Evolutionary conservation across 2,888 invertebrate genomes (phyloP), one percentile per base, ranked within the genome.

Genomic region (Calliopum simillimum): DNA sequence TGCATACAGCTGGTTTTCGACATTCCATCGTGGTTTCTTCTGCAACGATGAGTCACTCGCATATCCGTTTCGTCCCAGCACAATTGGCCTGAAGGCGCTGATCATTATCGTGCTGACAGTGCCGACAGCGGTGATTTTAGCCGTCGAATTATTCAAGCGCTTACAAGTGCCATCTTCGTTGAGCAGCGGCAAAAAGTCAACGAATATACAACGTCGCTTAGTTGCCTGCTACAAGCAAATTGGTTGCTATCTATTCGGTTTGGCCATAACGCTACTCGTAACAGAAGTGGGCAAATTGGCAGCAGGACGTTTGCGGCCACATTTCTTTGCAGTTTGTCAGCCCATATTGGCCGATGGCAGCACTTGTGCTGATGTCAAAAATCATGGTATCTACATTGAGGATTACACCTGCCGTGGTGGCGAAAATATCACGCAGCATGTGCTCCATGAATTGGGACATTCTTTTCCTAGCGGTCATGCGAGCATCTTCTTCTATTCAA

Each of bases 401-500:
- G 89, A 88, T 84, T 98, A 92, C 88, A 89, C 87, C 12, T 95
- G 95, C 79, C 73, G 74, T 58, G 70, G 73, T 47, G 87, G 87
- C 56, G 86, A 85, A 0, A 88, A 90, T 66, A 71, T 85, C 19
- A 79, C 85, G 33, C 85, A 88, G 74, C 81, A 86, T 78, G 85
- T 90, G 64, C 85, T 92, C 77, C 91, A 92, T 78, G 93, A 94
- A 84, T 88, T 93, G 87, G 89, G 93, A 81, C 89, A 96, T 74
- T 96, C 96, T n/a, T 97, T 97, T 87, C 96, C 96, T 70, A 96
- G 96, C 73, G 96, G 95, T 21, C 96, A 97, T 86, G 93, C 96
- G 46, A 95, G 95, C 14, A 93, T 95, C 87, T 92, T 94, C 16
- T 92, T 94, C 76, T 96, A 93, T 81, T 90, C 93, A 47, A 94